Base-by-base conservation (phyloP, 2,888 invertebrate genomes). In the Drosophila parthenogenetica region DNA sequence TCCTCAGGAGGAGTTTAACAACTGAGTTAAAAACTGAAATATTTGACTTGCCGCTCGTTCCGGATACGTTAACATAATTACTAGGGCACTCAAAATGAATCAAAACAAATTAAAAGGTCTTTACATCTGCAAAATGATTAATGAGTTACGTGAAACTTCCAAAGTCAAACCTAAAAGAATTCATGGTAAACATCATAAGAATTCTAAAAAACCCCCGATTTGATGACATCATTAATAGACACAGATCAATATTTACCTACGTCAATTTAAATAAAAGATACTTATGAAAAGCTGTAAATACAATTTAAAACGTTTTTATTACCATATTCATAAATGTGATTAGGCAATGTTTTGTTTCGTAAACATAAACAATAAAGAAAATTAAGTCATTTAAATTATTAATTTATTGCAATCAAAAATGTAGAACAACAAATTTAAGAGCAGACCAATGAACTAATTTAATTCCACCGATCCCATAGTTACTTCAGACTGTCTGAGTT, bases 171-270 rank as follows among this genome's bases (percentile, higher is more conserved):
- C 17, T 13, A 3, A 16, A 5, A 54, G 29, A 45, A 45, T 25
- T 2, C 17, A 17, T 5, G 35, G 13, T 25, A 29, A 40, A 40
- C 13, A 25, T 25, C 29, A 25, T 48, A 13, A 14, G 35, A 19
- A 37, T 37, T 16, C 19, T 2, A 8, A 32, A 48, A 40, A 16
- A 48, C 17, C 17, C 25, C 35, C 55, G 19, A 37, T 11, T 49
- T n/a, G 16, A 50, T 73, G 74, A 39, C 55, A 60, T 75, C 61
- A 71, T 55, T 16, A 49, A 49, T 29, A 8, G 19, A 17, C 45
- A 7, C n/a, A 48, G 5, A 3, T 25, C 45, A n/a, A 16, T 29
- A 40, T 22, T 17, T 50, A 46, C 10, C 65, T 40, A 22, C 40
- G 62, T 32, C 57, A 69, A 40, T 49, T 14, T 8, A 25, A 43